phyloP scores from a whole-genome alignment of 2,797 vertebrate genomes.

The Threskiornis aethiopicus region DNA sequence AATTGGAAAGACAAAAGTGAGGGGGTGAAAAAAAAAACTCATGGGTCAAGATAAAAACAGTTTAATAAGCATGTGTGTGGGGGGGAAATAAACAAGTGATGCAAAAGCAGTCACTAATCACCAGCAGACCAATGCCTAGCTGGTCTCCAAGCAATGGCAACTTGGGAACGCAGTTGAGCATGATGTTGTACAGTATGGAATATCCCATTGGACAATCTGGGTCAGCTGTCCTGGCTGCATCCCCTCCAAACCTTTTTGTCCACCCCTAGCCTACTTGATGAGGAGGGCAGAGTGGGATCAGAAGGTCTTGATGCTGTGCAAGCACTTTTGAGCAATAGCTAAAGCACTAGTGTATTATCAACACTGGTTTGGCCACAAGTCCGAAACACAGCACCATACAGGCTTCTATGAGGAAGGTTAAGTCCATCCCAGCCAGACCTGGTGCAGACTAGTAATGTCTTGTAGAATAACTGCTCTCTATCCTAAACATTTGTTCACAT shows the following conservation, averaged over 20 bases:
- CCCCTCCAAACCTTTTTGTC: not conserved
- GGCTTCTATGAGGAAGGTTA: not conserved
- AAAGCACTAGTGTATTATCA: not conserved
- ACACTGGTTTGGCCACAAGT: not conserved
- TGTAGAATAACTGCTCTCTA: not conserved
- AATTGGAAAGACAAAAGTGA: not conserved
- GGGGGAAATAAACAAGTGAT: not conserved
- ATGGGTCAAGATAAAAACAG: not conserved
- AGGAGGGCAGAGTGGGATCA: not conserved
- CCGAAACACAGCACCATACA: not conserved
- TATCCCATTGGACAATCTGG: not conserved
- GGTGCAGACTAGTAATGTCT: not conserved
- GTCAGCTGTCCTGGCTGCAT: not conserved
- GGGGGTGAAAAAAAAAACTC: rapidly evolving
- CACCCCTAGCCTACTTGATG: not conserved
- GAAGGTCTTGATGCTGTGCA: not conserved
- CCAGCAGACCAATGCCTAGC: not conserved
- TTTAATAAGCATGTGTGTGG: not conserved
- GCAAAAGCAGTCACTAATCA: not conserved
- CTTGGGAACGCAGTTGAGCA: not conserved
- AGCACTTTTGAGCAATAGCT: not conserved
- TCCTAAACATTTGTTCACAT: not conserved
- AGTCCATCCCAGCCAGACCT: not conserved
- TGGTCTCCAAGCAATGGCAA: not conserved
- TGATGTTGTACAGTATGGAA: not conserved